phyloP scores from a whole-genome alignment of 2,797 vertebrate genomes.

The Sebastolobus alascanus region DNA sequence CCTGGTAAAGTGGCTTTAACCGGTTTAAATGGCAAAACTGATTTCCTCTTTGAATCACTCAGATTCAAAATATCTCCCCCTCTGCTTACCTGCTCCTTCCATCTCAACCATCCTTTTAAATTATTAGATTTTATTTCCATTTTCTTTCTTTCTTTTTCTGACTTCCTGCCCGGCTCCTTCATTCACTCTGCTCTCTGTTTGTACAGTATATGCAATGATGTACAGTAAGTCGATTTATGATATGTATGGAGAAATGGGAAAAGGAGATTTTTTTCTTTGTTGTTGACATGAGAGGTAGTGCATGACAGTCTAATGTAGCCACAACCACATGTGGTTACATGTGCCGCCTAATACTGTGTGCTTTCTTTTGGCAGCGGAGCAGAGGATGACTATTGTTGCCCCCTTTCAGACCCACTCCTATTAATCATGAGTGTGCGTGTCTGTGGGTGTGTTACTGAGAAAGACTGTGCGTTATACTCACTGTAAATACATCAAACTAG shows the following conservation, averaged over 20 bases:
- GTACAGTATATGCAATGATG: conserved; percentile 28
- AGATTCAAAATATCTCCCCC: conserved; percentile 25
- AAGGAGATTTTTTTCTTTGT: conserved; percentile 33
- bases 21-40: conserved; percentile 50
- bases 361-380: conserved; percentile 65
- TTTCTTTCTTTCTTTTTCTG: conserved; percentile 7
- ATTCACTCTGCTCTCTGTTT: conserved; percentile 26
- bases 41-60: conserved; percentile 57
- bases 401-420: conserved; percentile 61
- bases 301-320: conserved; percentile 55
- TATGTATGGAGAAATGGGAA: conserved; percentile 21
- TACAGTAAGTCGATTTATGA: conserved; percentile 26
- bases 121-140: neutral
- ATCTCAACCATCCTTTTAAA: conserved; percentile 4
- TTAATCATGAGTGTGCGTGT: conserved; percentile 62
- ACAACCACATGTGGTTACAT: conserved; percentile 60
- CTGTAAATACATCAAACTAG: conserved; percentile 44
- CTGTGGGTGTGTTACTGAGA: conserved; percentile 48
- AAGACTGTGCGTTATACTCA: conserved; percentile 40
- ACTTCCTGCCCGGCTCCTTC: neutral
- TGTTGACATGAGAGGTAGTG: conserved; percentile 58
- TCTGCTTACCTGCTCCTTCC: conserved; percentile 21
- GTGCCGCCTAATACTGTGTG: conserved; percentile 52
- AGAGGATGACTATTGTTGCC: conserved; percentile 70
- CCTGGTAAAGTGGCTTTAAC: conserved; percentile 66